A percentile compares a stretch with the other conserved stretches of the same genome.
Evolutionary conservation across 2,113 vertebrate genomes (phyloP).

Genomic region (Callopanchax toddi): DNA sequence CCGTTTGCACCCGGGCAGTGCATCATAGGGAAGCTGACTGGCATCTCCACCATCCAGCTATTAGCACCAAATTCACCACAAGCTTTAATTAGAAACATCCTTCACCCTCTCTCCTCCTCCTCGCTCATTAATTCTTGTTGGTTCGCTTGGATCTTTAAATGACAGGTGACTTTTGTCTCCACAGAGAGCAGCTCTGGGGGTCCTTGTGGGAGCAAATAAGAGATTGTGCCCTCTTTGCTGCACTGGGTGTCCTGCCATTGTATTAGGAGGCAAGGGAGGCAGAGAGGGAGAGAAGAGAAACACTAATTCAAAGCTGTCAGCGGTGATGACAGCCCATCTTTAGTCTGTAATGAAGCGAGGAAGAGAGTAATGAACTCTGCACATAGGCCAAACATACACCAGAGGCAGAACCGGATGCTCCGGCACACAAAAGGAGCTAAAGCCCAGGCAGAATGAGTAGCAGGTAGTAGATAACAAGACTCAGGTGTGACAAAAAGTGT

Average conservation of each 20-base stretch:
- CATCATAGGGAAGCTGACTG: conserved; percentile 34
- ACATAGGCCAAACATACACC: conserved; percentile 35
- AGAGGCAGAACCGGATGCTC: conserved; percentile 43
- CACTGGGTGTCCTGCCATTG: conserved; percentile 38
- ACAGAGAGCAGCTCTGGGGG: conserved; percentile 42
- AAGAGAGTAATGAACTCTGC: conserved; percentile 71
- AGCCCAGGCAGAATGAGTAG: conserved; percentile 11
- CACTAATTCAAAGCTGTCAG: conserved; percentile 49
- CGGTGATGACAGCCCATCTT: conserved; percentile 70
- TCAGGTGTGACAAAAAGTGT: conserved; percentile 48
- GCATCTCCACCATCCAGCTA: conserved; percentile 7
- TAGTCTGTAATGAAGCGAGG: conserved; percentile 74
- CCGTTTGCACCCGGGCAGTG: conserved; percentile 29
- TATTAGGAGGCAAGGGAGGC: neutral
- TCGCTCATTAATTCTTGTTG: conserved; percentile 25
- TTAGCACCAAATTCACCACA: conserved; percentile 39
- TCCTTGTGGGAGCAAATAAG: conserved; percentile 34
- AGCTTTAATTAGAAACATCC: conserved; percentile 51
- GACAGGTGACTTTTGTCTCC: conserved; percentile 54
- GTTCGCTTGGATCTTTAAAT: conserved; percentile 45
- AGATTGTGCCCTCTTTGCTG: conserved; percentile 25
- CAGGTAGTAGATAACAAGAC: conserved; percentile 41
- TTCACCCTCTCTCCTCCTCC: conserved; percentile 6
- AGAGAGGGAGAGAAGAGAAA: neutral
- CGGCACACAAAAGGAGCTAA: conserved; percentile 24